Evolutionary conservation across 2,113 vertebrate genomes (phyloP).

Genomic region (Pandion haliaetus): DNA sequence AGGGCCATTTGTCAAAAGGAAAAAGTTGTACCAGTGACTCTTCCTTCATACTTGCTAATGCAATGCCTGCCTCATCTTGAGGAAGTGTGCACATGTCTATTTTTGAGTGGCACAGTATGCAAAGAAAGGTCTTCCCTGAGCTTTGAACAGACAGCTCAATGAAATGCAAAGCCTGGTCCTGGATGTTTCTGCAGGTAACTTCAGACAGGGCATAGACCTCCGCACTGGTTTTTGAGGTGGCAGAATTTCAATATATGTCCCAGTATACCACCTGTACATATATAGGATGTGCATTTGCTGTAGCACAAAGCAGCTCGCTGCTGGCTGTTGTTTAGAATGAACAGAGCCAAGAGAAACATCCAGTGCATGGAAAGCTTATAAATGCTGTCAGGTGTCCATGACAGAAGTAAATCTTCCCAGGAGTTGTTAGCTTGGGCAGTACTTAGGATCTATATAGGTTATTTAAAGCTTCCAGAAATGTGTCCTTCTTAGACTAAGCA

Average conservation of each 20-base stretch:
- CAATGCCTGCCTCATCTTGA: background rate
- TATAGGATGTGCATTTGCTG: background rate
- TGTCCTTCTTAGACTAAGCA: background rate
- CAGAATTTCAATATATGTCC: background rate
- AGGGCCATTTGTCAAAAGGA: background rate
- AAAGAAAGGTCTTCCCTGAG: background rate
- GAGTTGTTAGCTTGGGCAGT: background rate
- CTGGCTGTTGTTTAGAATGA: background rate
- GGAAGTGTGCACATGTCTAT: background rate
- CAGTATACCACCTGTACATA: fast-evolving
- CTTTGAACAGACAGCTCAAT: background rate
- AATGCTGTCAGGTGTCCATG: background rate
- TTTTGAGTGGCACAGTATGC: background rate
- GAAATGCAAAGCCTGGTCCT: background rate
- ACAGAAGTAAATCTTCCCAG: background rate
- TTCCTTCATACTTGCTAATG: background rate
- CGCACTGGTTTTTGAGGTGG: background rate
- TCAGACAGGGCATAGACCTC: background rate
- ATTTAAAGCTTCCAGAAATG: background rate
- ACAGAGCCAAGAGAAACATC: background rate
- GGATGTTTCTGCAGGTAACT: background rate
- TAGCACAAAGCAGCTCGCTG: background rate
- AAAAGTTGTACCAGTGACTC: background rate
- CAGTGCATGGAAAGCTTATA: background rate
- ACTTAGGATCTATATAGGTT: background rate